Base-by-base conservation (phyloP, 2,113 vertebrate species). In the Blennius ocellaris region DNA sequence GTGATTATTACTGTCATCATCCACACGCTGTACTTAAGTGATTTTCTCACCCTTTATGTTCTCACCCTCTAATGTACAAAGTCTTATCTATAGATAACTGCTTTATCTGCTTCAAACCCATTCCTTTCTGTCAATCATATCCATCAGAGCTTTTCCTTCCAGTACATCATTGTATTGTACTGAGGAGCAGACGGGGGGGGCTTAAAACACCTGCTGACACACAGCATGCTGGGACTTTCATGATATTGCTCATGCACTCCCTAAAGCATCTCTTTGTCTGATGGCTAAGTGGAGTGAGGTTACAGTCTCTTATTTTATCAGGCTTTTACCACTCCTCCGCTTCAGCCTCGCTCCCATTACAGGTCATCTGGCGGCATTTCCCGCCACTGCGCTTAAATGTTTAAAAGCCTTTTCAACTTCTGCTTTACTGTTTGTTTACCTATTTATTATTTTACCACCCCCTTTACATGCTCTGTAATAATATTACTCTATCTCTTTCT, bases 381-480 rank as follows among this genome's bases (percentile, higher is more conserved):
- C 78, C 41, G 8, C 71, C n/a, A 12, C 71, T 57, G 3, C 7
- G 76, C 84, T 89, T 93, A 90, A 92, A 90, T 91, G 84, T 92
- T 91, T 91, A 90, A 93, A 92, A 90, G 89, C 87, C 73, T 87
- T 87, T 78, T 74, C 70, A 63, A 73, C 77, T 85, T 81, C 67
- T 81, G 71, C 68, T 87, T 84, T 83, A 87, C 85, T 81, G 81
- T 90, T 89, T 92, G 87, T 91, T 91, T 89, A 85, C 80, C 82
- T 86, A 71, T 90, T 87, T 88, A 87, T 87, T 90, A 81, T 82
- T 77, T 89, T 66, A 77, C 67, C 48, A 70, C 77, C 54, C 49
- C 58, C 74, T 89, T 88, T 86, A 90, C 81, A 60, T 1, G 0
- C 17, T 65, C n/a, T 56, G 38, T 72, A 67, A 45, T 61, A 71